Evolutionary conservation across 2,113 vertebrate genomes (phyloP).

Genomic region (Circaetus gallicus): DNA sequence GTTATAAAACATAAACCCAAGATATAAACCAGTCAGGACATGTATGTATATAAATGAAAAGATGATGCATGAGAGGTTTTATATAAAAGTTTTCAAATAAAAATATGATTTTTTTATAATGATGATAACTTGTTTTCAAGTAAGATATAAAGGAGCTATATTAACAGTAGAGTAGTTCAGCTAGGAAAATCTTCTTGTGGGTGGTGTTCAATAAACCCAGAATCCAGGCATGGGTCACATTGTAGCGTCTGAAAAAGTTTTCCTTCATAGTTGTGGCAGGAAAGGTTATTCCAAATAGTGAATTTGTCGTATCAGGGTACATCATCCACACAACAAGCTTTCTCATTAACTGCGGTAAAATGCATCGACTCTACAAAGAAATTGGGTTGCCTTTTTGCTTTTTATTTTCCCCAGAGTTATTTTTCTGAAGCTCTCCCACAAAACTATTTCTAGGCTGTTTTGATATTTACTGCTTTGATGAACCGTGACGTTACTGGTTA

Average conservation of each 20-base stretch:
- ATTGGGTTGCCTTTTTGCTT: not conserved
- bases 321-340: not conserved
- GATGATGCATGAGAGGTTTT: not conserved
- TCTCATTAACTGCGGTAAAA: not conserved
- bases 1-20: not conserved
- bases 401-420: not conserved
- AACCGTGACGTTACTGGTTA: not conserved
- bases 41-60: accelerated
- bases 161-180: not conserved
- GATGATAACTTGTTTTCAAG: not conserved
- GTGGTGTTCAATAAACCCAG: not conserved
- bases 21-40: not conserved
- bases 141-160: not conserved
- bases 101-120: not conserved
- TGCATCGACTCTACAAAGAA: not conserved
- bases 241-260: not conserved
- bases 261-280: not conserved
- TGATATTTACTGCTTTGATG: not conserved
- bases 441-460: not conserved
- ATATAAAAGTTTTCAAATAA: not conserved
- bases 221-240: not conserved
- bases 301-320: not conserved
- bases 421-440: not conserved
- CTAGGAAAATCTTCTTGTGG: not conserved
- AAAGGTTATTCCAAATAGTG: not conserved